Conservation (phyloP, 2,113 vertebrate genomes). For the Pseudorectes ferrugineus region DNA sequence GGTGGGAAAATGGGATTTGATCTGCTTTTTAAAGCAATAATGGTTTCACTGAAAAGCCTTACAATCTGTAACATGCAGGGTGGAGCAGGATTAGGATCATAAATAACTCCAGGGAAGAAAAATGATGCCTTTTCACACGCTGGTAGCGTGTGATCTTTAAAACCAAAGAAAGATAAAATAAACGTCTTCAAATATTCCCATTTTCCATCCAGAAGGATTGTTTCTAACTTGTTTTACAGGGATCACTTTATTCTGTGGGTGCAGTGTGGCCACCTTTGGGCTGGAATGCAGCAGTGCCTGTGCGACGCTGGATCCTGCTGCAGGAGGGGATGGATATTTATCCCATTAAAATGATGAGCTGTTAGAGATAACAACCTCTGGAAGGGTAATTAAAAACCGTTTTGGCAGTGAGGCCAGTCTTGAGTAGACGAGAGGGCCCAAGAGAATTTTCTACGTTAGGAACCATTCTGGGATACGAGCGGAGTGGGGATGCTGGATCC, state of each 20-base stretch:
- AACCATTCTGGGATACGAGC: background rate
- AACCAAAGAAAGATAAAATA: background rate
- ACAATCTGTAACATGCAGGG: background rate
- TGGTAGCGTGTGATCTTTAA: background rate
- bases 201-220: background rate
- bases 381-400: background rate
- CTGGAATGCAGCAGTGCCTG: background rate
- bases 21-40: background rate
- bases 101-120: background rate
- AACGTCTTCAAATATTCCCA: background rate
- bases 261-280: background rate
- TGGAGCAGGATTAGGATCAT: background rate
- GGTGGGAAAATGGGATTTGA: background rate
- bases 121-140: background rate
- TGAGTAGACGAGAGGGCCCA: background rate
- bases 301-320: background rate
- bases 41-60: background rate
- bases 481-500: background rate
- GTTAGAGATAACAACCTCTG: background rate
- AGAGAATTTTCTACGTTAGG: fast-evolving
- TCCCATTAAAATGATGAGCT: background rate
- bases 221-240: background rate
- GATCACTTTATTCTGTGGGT: background rate
- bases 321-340: background rate
- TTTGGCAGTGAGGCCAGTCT: background rate